Evolutionary conservation across 2,797 vertebrate species (phyloP).

Genomic region (Aselliscus stoliczkanus): DNA sequence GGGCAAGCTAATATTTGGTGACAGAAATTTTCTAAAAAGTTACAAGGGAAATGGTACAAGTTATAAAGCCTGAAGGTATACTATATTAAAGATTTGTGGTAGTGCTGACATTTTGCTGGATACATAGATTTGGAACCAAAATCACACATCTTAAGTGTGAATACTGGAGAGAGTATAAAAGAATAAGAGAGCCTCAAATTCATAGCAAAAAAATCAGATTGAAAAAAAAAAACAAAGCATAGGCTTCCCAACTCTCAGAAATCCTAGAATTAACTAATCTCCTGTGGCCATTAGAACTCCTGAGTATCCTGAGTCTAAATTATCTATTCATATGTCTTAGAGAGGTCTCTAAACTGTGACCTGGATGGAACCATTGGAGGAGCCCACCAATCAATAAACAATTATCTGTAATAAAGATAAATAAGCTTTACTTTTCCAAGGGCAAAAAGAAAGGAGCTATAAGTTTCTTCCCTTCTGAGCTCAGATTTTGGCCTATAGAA

Average conservation of each 20-base stretch:
- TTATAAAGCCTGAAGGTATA: neutral
- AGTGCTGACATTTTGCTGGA: neutral
- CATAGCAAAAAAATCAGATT: neutral
- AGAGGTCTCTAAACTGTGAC: neutral
- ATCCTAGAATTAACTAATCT: neutral
- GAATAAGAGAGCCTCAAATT: neutral
- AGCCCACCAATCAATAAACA: neutral
- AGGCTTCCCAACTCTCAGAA: neutral
- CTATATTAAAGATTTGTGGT: neutral
- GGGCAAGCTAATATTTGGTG: neutral
- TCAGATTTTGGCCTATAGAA: neutral
- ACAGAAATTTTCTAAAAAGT: neutral
- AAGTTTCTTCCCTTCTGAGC: neutral
- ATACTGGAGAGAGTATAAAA: neutral
- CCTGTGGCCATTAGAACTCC: neutral
- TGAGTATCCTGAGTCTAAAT: neutral
- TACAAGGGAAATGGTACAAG: neutral
- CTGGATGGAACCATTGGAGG: neutral
- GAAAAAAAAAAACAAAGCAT: neutral
- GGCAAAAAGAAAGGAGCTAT: neutral
- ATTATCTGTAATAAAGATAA: neutral
- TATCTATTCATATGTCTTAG: neutral
- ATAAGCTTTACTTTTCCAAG: neutral
- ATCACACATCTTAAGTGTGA: neutral
- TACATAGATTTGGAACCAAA: neutral